Base-by-base conservation (phyloP, 2,888 invertebrate species). In the Punctoribates punctum region DNA sequence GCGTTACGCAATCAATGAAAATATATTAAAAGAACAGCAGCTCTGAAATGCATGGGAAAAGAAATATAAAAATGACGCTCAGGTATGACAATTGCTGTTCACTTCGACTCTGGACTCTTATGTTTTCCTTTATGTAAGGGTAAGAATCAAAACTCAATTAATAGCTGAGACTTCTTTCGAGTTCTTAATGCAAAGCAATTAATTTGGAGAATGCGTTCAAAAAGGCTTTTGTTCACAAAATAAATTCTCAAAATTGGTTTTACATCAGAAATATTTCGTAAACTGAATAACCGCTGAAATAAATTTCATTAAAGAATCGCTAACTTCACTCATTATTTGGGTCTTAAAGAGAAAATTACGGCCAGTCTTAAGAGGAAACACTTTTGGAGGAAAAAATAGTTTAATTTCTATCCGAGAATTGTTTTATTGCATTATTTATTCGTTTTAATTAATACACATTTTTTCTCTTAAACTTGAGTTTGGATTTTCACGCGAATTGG, bases 81-180 rank as follows among this genome's bases (percentile, higher is more conserved):
- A 65, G 65, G 65, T 65, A 65, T 65, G 65, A 65, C 65, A 65
- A 65, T 65, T 65, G 38, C 34, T 65, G 29, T 65, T 29, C n/a
- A 51, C 51, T 20, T 51, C 51, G 20, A 20, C 51, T 48, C 48
- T 48, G 2, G 48, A 17, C 48, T 51, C 20, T 51, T 51, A 51
- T 51, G 51, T 51, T 51, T 51, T 4, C 5, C 20, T 20, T 51
- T 20, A 51, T 51, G 51, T 51, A 51, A 51, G 51, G 51, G 51
- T 51, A 51, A n/a, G 51, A 51, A 51, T 51, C 9, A 51, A 51
- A 51, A 51, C 51, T 51, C 51, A 51, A 51, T 51, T 51, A 51
- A 51, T 51, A 51, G 51, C 20, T 51, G 20, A 51, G 20, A 51
- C n/a, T 51, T n/a, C 20, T 51, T 51, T 51, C 51, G 9, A 51